Evolutionary conservation across 2,113 vertebrate species (phyloP).

Genomic region (Acanthochromis polyacanthus): DNA sequence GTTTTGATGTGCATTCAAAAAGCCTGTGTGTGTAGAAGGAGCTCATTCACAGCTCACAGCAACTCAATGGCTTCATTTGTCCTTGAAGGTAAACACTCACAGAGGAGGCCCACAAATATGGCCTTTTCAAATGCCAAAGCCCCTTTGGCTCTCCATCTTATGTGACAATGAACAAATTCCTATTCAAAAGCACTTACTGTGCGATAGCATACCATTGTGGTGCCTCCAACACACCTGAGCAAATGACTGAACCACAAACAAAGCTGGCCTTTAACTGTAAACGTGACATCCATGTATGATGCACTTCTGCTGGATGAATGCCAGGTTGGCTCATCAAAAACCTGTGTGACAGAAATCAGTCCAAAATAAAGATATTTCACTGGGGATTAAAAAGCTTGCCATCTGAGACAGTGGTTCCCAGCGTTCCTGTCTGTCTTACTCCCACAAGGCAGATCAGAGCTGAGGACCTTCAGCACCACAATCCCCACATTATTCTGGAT

Average conservation of each 20-base stretch:
- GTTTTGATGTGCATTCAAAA: conserved; percentile 86
- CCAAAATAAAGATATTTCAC: conserved; percentile 37
- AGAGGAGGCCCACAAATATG: conserved; percentile 83
- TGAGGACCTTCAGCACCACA: background rate
- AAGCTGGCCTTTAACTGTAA: conserved; percentile 64
- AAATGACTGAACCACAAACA: conserved; percentile 72
- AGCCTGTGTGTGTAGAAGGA: conserved; percentile 79
- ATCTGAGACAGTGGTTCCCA: background rate
- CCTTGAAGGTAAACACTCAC: conserved; percentile 82
- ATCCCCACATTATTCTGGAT: background rate
- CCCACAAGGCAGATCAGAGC: background rate
- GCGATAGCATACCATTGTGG: conserved; percentile 73
- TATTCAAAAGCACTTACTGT: conserved; percentile 81
- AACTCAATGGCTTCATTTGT: conserved; percentile 84
- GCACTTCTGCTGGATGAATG: background rate
- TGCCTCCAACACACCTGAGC: conserved; percentile 76
- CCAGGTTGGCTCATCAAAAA: conserved; percentile 24
- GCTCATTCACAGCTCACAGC: conserved; percentile 81
- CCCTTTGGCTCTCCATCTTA: conserved; percentile 78
- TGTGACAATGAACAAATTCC: conserved; percentile 83
- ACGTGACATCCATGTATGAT: conserved; percentile 40
- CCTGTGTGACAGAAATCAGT: conserved; percentile 26
- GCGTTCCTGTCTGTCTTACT: background rate
- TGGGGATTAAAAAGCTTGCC: conserved; percentile 4
- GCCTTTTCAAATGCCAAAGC: conserved; percentile 81